Conservation (phyloP, 2,888 invertebrate species). For the Tribolium freemani region DNA sequence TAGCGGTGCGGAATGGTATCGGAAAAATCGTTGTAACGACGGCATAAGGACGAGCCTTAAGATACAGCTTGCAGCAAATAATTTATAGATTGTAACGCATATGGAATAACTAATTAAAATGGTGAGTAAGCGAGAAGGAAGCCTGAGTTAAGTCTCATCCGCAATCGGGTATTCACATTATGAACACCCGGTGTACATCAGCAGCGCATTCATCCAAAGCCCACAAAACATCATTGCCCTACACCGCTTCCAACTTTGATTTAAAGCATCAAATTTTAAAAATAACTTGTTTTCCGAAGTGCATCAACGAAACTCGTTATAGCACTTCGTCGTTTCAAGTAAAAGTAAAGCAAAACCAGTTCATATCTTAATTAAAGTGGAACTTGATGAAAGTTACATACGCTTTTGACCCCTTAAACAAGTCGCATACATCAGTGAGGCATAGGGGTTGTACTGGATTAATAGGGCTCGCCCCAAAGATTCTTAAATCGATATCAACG, state of each 20-base stretch:
- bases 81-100: slow-evolving; percentile 66
- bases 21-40: slow-evolving; percentile 14
- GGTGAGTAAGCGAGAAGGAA: slow-evolving; percentile 63
- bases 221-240: slow-evolving; percentile 45
- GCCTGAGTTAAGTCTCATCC: slow-evolving; percentile 59
- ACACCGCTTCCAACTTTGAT: slow-evolving; percentile 40
- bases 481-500: slow-evolving; percentile 37
- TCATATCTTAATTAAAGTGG: slow-evolving; percentile 33
- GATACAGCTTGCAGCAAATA: slow-evolving; percentile 50
- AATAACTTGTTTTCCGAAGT: slow-evolving; percentile 38
- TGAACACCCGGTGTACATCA: slow-evolving; percentile 65
- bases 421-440: slow-evolving; percentile 21
- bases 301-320: slow-evolving; percentile 16
- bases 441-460: slow-evolving; percentile 1
- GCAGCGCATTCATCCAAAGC: slow-evolving; percentile 45
- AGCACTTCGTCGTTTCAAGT: not conserved
- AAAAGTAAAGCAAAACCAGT: not conserved
- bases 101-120: slow-evolving; percentile 68
- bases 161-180: slow-evolving; percentile 66
- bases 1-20: not conserved
- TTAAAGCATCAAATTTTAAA: slow-evolving; percentile 44
- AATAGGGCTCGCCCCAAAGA: slow-evolving; percentile 30
- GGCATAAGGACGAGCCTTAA: not conserved
- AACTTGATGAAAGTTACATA: slow-evolving; percentile 5
- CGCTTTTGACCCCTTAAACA: slow-evolving; percentile 27